phyloP scores from a whole-genome alignment of 2,113 vertebrate genomes.

The Mormyrus lacerda region DNA sequence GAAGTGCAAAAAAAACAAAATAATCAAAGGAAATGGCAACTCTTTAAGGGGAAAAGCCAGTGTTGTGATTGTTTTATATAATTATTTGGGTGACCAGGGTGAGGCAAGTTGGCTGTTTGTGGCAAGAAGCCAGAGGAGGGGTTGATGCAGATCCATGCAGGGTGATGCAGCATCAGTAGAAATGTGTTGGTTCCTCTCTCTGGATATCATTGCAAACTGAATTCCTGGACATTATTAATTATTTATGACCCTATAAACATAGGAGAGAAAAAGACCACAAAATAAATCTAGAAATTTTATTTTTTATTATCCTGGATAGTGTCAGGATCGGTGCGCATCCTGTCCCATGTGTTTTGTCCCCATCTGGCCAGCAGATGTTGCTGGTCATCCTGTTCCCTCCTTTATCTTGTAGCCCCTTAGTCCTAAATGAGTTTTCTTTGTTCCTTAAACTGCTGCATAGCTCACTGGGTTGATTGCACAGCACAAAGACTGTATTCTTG shows the following conservation, averaged over 20 bases:
- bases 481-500: too few species aligned
- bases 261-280: background rate
- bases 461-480: too few species aligned
- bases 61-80: background rate
- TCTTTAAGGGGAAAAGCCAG: background rate
- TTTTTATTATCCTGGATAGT: background rate
- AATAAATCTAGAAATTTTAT: background rate
- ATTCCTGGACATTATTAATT: background rate
- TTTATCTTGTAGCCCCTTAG: too few species aligned
- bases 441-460: too few species aligned
- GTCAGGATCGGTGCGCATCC: too few species aligned
- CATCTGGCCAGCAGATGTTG: too few species aligned
- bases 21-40: background rate
- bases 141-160: background rate
- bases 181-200: background rate
- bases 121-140: background rate
- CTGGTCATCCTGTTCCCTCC: too few species aligned
- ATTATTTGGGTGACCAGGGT: background rate
- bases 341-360: too few species aligned
- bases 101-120: background rate
- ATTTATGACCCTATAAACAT: background rate
- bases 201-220: background rate
- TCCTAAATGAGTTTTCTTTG: too few species aligned
- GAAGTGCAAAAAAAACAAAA: background rate
- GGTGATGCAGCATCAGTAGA: background rate